Conservation (phyloP, 1,140 invertebrate genomes). For the Drosophila nasuta region DNA sequence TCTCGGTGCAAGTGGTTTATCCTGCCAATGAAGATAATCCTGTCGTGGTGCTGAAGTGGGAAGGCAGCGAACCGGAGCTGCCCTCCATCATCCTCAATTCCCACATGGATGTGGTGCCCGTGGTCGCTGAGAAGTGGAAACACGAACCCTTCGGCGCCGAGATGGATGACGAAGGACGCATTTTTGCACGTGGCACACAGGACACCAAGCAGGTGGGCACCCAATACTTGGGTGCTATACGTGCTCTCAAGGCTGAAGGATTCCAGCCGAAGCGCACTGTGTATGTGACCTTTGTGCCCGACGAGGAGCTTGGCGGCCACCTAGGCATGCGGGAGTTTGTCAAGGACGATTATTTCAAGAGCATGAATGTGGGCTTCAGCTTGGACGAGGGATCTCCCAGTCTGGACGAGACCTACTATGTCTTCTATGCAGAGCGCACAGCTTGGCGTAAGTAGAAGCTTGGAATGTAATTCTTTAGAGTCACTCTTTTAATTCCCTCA, state of each 20-base stretch:
- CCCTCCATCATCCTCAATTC: slow-evolving; percentile 91
- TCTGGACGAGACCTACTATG: slow-evolving; percentile 87
- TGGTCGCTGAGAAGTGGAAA: slow-evolving; percentile 88
- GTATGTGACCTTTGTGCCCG: slow-evolving; percentile 93
- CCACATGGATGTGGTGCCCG: slow-evolving; percentile 95
- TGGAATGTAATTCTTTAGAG: not conserved
- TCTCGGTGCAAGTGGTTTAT: slow-evolving; percentile 86
- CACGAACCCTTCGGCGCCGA: slow-evolving; percentile 90
- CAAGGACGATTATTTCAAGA: slow-evolving; percentile 90
- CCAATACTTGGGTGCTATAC: slow-evolving; percentile 89
- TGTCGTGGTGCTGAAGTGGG: slow-evolving; percentile 90
- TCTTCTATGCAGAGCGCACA: slow-evolving; percentile 92
- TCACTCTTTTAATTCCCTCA: not conserved
- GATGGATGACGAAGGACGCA: slow-evolving; percentile 90
- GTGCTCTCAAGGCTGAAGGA: slow-evolving; percentile 87
- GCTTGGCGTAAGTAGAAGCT: slow-evolving; percentile 87
- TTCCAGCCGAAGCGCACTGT: slow-evolving; percentile 88
- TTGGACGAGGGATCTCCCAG: slow-evolving; percentile 93
- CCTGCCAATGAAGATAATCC: slow-evolving; percentile 86
- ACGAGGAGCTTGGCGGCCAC: slow-evolving; percentile 95
- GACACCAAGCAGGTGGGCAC: slow-evolving; percentile 86
- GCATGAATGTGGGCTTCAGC: slow-evolving; percentile 94
- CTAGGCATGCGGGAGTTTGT: slow-evolving; percentile 94
- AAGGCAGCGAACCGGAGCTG: slow-evolving; percentile 88
- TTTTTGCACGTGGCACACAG: slow-evolving; percentile 92